Percentiles rank a stretch among this genome's conserved stretches.
These are phyloP conservation scores for Agonopterix alstromeriana DNA, from an alignment of 2,888 invertebrate genomes.

Conservation along the genomic window DNA sequence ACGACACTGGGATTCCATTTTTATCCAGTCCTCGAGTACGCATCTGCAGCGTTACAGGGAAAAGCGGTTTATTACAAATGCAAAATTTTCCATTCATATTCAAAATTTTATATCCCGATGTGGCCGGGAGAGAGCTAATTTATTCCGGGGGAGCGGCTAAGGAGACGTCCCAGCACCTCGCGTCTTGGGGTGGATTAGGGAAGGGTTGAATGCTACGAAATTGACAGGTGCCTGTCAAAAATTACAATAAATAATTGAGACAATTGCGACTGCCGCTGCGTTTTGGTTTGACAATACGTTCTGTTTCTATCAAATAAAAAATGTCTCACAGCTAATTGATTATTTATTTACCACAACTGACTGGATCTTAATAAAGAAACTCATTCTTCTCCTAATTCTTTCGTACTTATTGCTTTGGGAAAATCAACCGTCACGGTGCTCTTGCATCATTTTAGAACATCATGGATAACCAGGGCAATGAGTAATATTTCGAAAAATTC, in stretches of 20 bases:
- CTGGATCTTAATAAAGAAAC: too few species aligned
- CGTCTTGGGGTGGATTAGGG: slow-evolving; percentile 71
- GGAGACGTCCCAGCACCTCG: slow-evolving; percentile 61
- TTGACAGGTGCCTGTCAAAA: slow-evolving; percentile 77
- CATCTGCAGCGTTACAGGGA: slow-evolving; percentile 67
- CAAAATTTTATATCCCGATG: slow-evolving; percentile 91
- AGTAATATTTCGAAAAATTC: too few species aligned
- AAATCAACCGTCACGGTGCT: too few species aligned
- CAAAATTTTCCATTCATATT: slow-evolving; percentile 93
- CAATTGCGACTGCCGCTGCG: slow-evolving; percentile 44
- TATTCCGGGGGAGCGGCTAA: slow-evolving; percentile 79
- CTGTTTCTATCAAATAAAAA: too few species aligned
- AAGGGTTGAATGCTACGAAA: slow-evolving; percentile 72
- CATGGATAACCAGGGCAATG: too few species aligned
- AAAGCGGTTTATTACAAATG: slow-evolving; percentile 88
- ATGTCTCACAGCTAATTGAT: too few species aligned
- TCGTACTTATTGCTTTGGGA: too few species aligned
- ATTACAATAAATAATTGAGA: slow-evolving; percentile 75
- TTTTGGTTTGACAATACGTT: too few species aligned
- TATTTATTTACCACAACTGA: too few species aligned
- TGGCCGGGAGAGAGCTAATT: slow-evolving; percentile 83
- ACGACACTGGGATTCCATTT: slow-evolving; percentile 49
- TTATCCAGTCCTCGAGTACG: slow-evolving; percentile 63
- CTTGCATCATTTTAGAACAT: too few species aligned
- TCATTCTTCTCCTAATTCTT: too few species aligned